phyloP scores from a whole-genome alignment of 2,797 vertebrate species.

The Siniperca obscura region DNA sequence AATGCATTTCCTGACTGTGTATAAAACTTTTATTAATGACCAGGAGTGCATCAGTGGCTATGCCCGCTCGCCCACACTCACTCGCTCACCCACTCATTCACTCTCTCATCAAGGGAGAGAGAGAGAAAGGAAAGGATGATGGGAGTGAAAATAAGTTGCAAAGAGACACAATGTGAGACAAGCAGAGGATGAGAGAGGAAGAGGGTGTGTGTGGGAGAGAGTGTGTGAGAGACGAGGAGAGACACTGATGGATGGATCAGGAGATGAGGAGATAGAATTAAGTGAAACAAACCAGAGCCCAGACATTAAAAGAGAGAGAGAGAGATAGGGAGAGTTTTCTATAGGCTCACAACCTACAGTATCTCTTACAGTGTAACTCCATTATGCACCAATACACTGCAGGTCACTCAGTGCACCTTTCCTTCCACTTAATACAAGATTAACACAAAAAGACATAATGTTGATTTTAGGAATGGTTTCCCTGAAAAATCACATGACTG shows the following conservation, averaged over 20 bases:
- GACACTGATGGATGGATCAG: slow-evolving; percentile 72
- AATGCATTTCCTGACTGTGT: slow-evolving; percentile 90
- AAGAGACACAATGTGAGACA: slow-evolving; percentile 67
- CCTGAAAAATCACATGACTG: neutral
- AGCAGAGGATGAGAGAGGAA: slow-evolving; percentile 44
- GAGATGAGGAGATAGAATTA: slow-evolving; percentile 75
- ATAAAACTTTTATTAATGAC: slow-evolving; percentile 90
- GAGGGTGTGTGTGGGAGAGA: slow-evolving; percentile 18
- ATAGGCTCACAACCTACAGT: slow-evolving; percentile 37
- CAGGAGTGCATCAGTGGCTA: slow-evolving; percentile 86
- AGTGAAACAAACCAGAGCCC: slow-evolving; percentile 74
- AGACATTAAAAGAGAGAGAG: slow-evolving; percentile 65
- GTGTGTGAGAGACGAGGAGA: slow-evolving; percentile 41
- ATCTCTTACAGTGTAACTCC: slow-evolving; percentile 62
- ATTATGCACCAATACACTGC: slow-evolving; percentile 37
- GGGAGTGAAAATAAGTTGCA: slow-evolving; percentile 68
- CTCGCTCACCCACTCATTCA: slow-evolving; percentile 61
- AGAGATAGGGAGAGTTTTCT: slow-evolving; percentile 32
- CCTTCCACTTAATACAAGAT: neutral
- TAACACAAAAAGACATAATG: neutral
- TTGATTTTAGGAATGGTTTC: neutral
- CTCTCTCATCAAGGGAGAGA: slow-evolving; percentile 39
- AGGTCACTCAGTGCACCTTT: slow-evolving; percentile 46
- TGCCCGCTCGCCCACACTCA: slow-evolving; percentile 56
- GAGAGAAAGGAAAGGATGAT: slow-evolving; percentile 36